Base-by-base conservation (phyloP, 1,140 invertebrate genomes). In the Brachystomella parvula region DNA sequence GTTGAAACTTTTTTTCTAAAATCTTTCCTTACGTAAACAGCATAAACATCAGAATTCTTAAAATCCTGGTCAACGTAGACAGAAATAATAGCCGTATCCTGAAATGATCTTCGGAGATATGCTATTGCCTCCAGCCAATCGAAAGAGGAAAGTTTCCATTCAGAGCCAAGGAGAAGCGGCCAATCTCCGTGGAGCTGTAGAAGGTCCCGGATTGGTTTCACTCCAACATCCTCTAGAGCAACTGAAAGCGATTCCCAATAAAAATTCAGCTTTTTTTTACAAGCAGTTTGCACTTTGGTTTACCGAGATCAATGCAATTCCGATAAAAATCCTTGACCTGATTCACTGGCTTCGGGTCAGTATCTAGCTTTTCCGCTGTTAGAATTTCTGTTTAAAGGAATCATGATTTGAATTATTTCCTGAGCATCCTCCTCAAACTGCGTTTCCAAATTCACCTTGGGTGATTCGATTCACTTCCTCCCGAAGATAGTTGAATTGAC, bases 21-120 rank as follows among this genome's bases (percentile, higher is more conserved):
- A 64, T 62, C 24, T 61, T 15, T 6, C n/a, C 71, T 63, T 76
- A 86, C 85, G 79, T 93, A 90, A 71, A 94, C 89, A 1, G 93
- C 85, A 76, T 92, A 89, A 74, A 86, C 82, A 71, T 90, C 84
- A 0, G 90, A 91, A 78, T 94, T 90, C 75, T 90, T 91, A 29
- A 92, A 89, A 75, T 95, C 90, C 0, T 90, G 87, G 17, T 88
- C 89, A 49, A 94, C 87, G 87, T 88, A 91, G 75, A 92, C 85
- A 0, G 88, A 85, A 68, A 92, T 84, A 0, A 93, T 78, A 53
- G 89, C 86, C 71, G 92, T 88, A 69, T 92, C 92, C 77, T 93
- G 92, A 72, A 86, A 91, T 17, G 29, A 28, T 3, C 89, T 79
- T 49, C 89, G 80, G 12, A 95, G 75, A 61, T 85, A 84, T 2